These are phyloP conservation scores for Pantherophis vulpinus DNA, from an alignment of 2,797 vertebrate genomes.

Conservation along the genomic window DNA sequence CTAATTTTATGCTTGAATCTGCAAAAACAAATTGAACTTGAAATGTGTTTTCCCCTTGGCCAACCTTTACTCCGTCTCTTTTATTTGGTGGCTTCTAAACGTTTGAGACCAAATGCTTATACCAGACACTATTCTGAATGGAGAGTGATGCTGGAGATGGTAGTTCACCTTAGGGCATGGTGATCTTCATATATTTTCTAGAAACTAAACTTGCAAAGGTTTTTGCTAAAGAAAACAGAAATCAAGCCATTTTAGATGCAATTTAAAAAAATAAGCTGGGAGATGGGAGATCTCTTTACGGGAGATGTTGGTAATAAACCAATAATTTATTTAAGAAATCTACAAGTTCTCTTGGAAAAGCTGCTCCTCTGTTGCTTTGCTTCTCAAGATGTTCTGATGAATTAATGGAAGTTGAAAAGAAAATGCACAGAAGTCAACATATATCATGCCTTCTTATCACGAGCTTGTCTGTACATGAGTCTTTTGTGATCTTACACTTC, in stretches of 20 bases:
- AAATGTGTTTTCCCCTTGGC: background rate
- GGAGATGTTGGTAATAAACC: background rate
- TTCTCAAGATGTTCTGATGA: background rate
- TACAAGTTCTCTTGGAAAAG: background rate
- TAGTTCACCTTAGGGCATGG: background rate
- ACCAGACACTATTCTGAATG: too few species aligned
- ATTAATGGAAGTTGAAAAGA: background rate
- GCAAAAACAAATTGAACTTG: background rate
- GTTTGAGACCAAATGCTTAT: background rate
- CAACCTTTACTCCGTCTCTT: background rate
- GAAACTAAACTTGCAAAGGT: background rate
- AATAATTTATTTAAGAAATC: background rate
- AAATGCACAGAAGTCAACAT: background rate
- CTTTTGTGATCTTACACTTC: background rate
- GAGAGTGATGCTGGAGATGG: too few species aligned
- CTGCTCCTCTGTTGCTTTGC: background rate
- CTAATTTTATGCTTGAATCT: background rate
- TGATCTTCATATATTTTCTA: constrained; percentile 28
- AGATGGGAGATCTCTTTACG: background rate
- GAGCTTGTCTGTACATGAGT: background rate
- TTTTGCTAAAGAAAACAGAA: constrained; percentile 24
- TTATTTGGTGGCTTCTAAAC: background rate
- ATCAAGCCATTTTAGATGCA: constrained; percentile 27
- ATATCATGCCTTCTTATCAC: background rate
- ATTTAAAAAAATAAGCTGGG: constrained; percentile 10